Base-by-base conservation (phyloP, 2,888 invertebrate species). In the Listrodromus nycthemerus region DNA sequence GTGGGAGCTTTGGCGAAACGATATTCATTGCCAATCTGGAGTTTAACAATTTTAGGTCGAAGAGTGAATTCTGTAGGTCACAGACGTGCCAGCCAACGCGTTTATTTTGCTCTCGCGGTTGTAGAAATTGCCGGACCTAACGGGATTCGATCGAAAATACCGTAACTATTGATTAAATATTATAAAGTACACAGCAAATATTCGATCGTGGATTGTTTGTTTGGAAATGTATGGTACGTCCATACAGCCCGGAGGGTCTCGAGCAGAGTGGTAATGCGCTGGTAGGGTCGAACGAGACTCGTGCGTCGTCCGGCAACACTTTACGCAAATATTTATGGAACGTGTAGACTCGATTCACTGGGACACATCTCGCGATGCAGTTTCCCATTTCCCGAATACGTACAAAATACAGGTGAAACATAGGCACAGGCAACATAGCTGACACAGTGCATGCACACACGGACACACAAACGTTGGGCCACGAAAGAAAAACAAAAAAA, bases 281-380 rank as follows among this genome's bases (percentile, higher is more conserved):
- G n/a, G 48, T 37, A 65, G 67, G 69, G 67, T 69, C 76, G 63
- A 79, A 75, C 75, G 80, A 84, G 77, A 80, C 78, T 85, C 85
- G 86, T 82, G 83, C 81, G 82, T 83, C 82, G 82, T 81, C 83
- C 80, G 73, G 70, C 84, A 85, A 89, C 89, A 90, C 88, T 91
- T 91, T 89, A 87, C 87, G 88, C 89, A 92, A 92, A 92, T 92
- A 92, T 92, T 92, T 89, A 90, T 87, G 85, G 91, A 92, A 92
- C 92, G 92, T 92, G 92, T 87, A 87, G 87, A 86, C 88, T 85
- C 86, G 83, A 86, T 87, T 90, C 86, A 41, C 41, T 77, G 81
- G 77, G 66, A 76, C 75, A 69, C 41, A 30, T 66, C 69, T 78
- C 80, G 48, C 50, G 55, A 79, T 66, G 61, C 69, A 76, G 21